Evolutionary conservation across 2,797 vertebrate genomes (phyloP), one percentile per base, ranked within the genome.

Genomic region (Girardinus metallicus): DNA sequence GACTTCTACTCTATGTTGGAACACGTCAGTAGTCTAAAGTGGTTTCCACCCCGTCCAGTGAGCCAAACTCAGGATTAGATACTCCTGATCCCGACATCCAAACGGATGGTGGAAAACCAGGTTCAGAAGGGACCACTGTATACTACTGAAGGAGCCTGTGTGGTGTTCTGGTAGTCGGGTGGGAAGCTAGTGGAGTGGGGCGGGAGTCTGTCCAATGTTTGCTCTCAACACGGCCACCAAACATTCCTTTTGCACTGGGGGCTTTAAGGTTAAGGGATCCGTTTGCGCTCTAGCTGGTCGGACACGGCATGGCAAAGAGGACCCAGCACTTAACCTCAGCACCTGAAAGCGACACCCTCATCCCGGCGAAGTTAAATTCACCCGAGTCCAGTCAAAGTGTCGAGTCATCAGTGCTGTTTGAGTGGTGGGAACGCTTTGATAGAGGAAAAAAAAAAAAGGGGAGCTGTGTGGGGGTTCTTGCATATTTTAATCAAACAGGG

Each of bases 131-230:
- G 78, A 82, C 91, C 84, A 68, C 93, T 90, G 76, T 90, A 89
- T 16, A 85, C 89, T 91, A 92, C 68, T 91, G 91, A 86, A 79
- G 34, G 75, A 80, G 84, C 85, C 90, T 93, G 91, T 90, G 89
- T 96, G 92, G 91, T 91, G 87, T 90, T 93, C 86, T 95, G 95
- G 91, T 96, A 91, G 86, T 86, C 21, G 49, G 21, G 49, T 51
- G 49, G 49, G 49, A 51, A 51, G 49, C 21, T 10, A 51, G 49
- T 51, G 49, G 49, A 7, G 21, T n/a, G 49, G 49, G 47, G 89
- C 94, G 95, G 93, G 89, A 95, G 93, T 96, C 95, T 96, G 90
- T 96, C 94, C 91, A 91, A 93, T 95, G 80, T 87, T 84, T 88
- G 74, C 92, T 93, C 93, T 94, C 90, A 5, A 79, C 85, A 66